Percentiles rank a stretch among this genome's conserved stretches.
Evolutionary conservation across 1,140 invertebrate genomes (phyloP).

Genomic region (Neelides sp.): DNA sequence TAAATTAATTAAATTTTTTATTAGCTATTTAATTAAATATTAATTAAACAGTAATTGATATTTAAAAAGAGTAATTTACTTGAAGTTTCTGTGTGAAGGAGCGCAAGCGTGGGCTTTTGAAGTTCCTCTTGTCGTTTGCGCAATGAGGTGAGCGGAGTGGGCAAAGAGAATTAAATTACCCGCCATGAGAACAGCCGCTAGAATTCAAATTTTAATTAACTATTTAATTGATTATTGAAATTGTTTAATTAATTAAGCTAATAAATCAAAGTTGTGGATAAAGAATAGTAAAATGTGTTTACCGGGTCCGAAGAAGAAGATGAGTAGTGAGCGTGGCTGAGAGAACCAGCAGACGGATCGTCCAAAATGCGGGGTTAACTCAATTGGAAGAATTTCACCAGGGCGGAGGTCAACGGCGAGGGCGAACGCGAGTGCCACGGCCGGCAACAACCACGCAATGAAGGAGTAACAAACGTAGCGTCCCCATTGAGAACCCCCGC

Average conservation of each 20-base stretch:
- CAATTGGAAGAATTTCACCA: slow-evolving; percentile 32
- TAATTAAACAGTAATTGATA: too few species aligned
- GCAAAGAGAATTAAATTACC: slow-evolving; percentile 42
- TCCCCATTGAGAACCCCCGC: slow-evolving; percentile 31
- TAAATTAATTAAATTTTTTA: slow-evolving; percentile 34
- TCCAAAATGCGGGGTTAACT: slow-evolving; percentile 40
- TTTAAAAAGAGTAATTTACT: slow-evolving; percentile 18
- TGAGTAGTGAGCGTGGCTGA: too few species aligned
- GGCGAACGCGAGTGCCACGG: slow-evolving; percentile 38
- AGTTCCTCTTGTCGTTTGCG: slow-evolving; percentile 37
- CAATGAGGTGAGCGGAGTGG: slow-evolving; percentile 42
- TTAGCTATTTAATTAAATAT: slow-evolving; percentile 26
- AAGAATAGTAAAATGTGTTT: neutral
- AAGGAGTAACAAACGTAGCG: slow-evolving; percentile 42
- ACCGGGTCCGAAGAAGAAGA: too few species aligned
- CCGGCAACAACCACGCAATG: slow-evolving; percentile 44
- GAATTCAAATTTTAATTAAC: too few species aligned
- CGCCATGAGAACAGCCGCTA: too few species aligned
- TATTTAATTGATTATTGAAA: too few species aligned
- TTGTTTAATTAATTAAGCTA: too few species aligned
- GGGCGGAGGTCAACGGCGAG: slow-evolving; percentile 39
- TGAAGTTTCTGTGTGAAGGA: slow-evolving; percentile 33
- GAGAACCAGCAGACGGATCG: slow-evolving; percentile 44
- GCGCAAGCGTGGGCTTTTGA: slow-evolving; percentile 34
- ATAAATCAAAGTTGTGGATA: neutral